Evolutionary conservation across 2,888 invertebrate species (phyloP), one percentile per base, ranked within the genome.

Genomic region (Digitonthophagus gazella): DNA sequence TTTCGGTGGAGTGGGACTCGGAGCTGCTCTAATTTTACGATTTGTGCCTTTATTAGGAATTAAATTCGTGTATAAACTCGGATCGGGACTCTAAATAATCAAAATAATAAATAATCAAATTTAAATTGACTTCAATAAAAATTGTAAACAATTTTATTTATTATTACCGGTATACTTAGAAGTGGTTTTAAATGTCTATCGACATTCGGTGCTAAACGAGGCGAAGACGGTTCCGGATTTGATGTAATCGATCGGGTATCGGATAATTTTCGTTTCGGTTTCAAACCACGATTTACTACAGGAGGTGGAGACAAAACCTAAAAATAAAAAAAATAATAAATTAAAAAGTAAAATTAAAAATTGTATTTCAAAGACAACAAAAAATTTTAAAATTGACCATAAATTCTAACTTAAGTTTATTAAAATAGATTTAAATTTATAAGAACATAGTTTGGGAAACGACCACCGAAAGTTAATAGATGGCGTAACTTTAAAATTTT

Each of bases 221-320:
- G 80, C 5, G 83, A 83, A 1, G 81, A 79, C n/a, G 83, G 81
- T 58, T 82, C 79, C 2, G 79, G 77, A 69, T 78, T 82, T 0
- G 83, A 82, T 44, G 80, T 77, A 66, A 79, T 78, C 2, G 84
- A 83, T 16, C 80, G 76, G 0, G 85, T 82, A 77, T 85, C 85
- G 1, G 85, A 85, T 16, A 83, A 75, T 75, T 88, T 86, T 67
- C 87, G 83, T 11, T 87, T 86, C 14, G 95, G 95, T 81, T 95
- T 95, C 55, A 95, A 83, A 58, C 90, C 91, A 65, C 95, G 86
- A 80, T 95, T 91, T 19, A 96, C 93, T 44, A 88, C 89, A 11
- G 95, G 94, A 57, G 94, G 92, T 69, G 89, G 80, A 73, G 28
- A 44, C 11, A 44, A 44, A 11, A 44, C 6, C 28, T 44, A 44